These are phyloP conservation scores for Cerceris rybyensis DNA, from an alignment of 2,888 invertebrate genomes.

Conservation along the genomic window DNA sequence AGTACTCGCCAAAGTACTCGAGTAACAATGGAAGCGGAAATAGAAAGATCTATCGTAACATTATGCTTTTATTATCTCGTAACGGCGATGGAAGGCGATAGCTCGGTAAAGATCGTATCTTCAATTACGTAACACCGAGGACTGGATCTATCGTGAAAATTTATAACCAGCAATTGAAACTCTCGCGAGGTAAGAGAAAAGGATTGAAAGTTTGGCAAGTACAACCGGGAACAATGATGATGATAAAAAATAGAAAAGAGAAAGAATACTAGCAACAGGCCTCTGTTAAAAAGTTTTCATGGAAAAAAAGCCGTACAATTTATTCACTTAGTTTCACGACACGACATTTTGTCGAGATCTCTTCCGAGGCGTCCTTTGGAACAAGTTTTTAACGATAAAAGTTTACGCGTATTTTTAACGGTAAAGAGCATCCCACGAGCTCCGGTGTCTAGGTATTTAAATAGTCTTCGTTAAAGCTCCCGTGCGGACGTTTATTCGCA, in stretches of 20 bases:
- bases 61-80: conserved; percentile 37
- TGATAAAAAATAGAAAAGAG: background rate
- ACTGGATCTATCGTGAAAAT: background rate
- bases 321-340: background rate
- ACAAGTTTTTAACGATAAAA: conserved; percentile 27
- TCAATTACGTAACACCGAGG: background rate
- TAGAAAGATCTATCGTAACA: conserved; percentile 48
- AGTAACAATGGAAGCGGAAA: conserved; percentile 56
- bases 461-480: conserved; percentile 48
- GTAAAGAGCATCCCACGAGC: conserved; percentile 33
- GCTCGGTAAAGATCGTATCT: background rate
- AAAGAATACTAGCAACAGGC: background rate
- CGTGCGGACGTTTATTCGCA: conserved; percentile 57
- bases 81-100: background rate
- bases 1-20: conserved; percentile 57
- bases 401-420: conserved; percentile 40
- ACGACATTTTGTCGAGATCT: background rate
- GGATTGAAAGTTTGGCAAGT: background rate
- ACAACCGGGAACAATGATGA: background rate
- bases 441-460: conserved; percentile 58
- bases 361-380: background rate
- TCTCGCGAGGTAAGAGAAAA: background rate
- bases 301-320: background rate
- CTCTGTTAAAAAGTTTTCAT: background rate
- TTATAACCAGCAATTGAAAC: background rate